phyloP scores from a whole-genome alignment of 2,113 vertebrate species.

The Pomatostomus ruficeps region DNA sequence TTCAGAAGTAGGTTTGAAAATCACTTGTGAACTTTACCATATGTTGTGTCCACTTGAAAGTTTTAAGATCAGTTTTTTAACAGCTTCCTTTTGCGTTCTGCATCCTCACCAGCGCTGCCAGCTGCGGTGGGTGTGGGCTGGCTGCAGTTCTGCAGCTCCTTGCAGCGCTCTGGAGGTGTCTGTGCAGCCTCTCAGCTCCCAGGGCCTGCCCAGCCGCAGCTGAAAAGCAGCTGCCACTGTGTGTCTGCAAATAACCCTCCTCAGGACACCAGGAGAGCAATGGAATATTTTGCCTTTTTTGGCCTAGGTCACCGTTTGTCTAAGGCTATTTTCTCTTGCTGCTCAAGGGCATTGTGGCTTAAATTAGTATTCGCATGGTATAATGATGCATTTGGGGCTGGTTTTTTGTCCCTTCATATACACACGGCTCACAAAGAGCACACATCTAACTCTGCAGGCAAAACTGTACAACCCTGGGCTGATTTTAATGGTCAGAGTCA shows the following conservation, averaged over 20 bases:
- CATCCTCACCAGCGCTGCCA: neutral
- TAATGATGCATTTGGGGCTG: neutral
- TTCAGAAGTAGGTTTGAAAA: neutral
- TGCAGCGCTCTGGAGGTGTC: too few relatives aligned
- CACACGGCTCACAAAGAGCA: neutral
- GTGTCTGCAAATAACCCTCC: constrained; percentile 70
- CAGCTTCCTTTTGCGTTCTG: neutral
- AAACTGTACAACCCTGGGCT: neutral
- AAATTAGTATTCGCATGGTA: constrained; percentile 54
- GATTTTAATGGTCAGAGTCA: neutral
- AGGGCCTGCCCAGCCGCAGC: too few relatives aligned
- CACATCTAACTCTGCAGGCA: rapidly evolving
- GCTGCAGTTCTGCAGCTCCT: neutral
- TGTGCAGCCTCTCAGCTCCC: too few relatives aligned
- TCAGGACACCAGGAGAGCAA: constrained; percentile 55
- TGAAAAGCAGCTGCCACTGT: constrained; percentile 66
- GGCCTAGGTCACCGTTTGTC: constrained; percentile 65
- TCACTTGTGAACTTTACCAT: neutral
- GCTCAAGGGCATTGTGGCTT: constrained; percentile 59
- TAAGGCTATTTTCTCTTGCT: constrained; percentile 66
- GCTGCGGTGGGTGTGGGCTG: neutral
- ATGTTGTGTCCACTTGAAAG: neutral
- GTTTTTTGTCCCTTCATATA: neutral
- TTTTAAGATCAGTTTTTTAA: neutral
- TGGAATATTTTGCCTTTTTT: constrained; percentile 83